Base-by-base conservation (phyloP, 2,797 vertebrate genomes). In the Propithecus deckenii region DNA sequence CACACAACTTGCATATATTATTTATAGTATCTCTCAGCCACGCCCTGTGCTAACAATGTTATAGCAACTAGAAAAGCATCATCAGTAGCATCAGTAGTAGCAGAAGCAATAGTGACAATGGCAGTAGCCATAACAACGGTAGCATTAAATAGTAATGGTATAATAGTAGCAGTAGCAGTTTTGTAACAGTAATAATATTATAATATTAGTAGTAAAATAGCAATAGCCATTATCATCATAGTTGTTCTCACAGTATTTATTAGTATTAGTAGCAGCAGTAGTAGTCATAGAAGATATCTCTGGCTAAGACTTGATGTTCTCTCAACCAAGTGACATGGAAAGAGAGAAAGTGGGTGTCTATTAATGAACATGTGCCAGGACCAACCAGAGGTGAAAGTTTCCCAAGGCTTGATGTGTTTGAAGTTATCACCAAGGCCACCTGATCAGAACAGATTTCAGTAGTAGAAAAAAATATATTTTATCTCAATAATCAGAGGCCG, bases 401-500 rank as follows among this genome's bases (percentile, higher is more conserved):
- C 48, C 50, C 52, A 14, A 25, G 11, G 25, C 63, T 32, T 57
- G 30, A 41, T 71, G 50, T 32, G 30, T 80, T 41, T 14, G 30
- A 65, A 57, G 13, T 48, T 80, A 32, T 9, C 50, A 35, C 1
- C 2, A 17, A 48, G 41, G 30, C 13, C 35, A 84, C 13, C 35
- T 41, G 46, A 81, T 72, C 20, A 84, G 43, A 84, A 65, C 20
- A 71, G 25, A 65, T 41, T 59, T 57, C 76, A 61, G 18, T 7
- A 7, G 78, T 28, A 75, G 43, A 30, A 63, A 71, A 43, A 43
- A 52, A n/a, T 7, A n/a, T 4, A 2, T 90, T 57, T 71, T 14
- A 63, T 25, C 75, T 76, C 38, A 15, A 80, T 48, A 78, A 84
- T 75, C 23, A 43, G 86, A 96, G 94, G 78, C 41, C 15, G 35